Evolutionary conservation across 2,888 invertebrate species (phyloP).

Genomic region (Melieria picta): DNA sequence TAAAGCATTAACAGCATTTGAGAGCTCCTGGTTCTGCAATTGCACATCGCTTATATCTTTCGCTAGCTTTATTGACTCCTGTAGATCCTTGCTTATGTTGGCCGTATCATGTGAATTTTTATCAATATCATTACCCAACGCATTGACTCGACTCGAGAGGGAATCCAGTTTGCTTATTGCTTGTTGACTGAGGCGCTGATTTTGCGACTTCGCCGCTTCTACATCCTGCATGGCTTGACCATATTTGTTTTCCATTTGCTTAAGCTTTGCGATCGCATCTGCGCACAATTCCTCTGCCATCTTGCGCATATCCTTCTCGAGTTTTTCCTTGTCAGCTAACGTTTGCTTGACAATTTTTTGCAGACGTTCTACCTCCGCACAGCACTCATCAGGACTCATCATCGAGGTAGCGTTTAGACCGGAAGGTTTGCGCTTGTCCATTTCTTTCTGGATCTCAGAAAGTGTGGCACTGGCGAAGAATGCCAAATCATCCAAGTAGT

Average conservation of each 20-base stretch:
- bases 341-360: constrained; percentile 41
- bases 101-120: constrained; percentile 38
- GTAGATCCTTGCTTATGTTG: constrained; percentile 49
- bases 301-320: constrained; percentile 16
- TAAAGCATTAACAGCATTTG: constrained; percentile 48
- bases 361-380: constrained; percentile 47
- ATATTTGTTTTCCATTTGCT: constrained; percentile 42
- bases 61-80: constrained; percentile 50
- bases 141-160: constrained; percentile 44
- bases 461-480: constrained; percentile 56
- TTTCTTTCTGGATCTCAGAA: constrained; percentile 56
- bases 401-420: constrained; percentile 11
- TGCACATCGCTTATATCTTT: constrained; percentile 55
- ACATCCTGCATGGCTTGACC: constrained; percentile 33
- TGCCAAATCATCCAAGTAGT: constrained; percentile 55
- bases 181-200: constrained; percentile 44
- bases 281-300: constrained; percentile 25
- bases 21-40: constrained; percentile 49
- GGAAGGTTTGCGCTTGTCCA: constrained; percentile 46
- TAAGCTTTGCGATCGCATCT: constrained; percentile 29
- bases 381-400: constrained; percentile 36
- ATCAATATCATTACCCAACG: constrained; percentile 48
- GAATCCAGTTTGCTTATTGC: constrained; percentile 39
- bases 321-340: constrained; percentile 23
- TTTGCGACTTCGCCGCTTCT: constrained; percentile 42